phyloP scores from a whole-genome alignment of 2,113 vertebrate species.

The Hoplias malabaricus region DNA sequence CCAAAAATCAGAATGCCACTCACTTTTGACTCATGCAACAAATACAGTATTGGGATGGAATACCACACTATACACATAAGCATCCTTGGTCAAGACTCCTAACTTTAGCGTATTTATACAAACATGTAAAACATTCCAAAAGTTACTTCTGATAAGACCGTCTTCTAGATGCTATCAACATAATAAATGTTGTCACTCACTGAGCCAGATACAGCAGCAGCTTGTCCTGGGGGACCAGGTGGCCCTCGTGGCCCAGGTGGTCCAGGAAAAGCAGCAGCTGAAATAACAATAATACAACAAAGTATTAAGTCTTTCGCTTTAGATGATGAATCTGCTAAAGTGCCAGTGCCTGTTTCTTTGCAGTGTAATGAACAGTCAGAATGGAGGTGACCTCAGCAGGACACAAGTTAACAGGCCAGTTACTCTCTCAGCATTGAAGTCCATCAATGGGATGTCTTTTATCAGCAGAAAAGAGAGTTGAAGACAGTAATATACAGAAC shows the following conservation, averaged over 20 bases:
- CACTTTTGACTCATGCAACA: background rate
- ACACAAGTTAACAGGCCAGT: background rate
- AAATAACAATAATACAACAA: slow-evolving; percentile 46
- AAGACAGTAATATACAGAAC: background rate
- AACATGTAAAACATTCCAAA: too few species aligned
- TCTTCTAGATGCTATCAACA: too few species aligned
- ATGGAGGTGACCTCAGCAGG: background rate
- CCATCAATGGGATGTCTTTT: background rate
- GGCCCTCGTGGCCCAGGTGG: slow-evolving; percentile 87
- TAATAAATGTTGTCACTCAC: slow-evolving; percentile 69
- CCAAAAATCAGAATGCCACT: background rate
- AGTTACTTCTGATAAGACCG: too few species aligned
- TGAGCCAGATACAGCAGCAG: slow-evolving; percentile 69
- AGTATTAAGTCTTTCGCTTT: background rate
- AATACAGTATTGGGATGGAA: background rate
- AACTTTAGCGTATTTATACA: too few species aligned
- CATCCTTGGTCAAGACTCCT: too few species aligned
- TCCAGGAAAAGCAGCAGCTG: slow-evolving; percentile 79
- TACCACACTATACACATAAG: too few species aligned
- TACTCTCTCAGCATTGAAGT: background rate
- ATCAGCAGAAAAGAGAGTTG: background rate
- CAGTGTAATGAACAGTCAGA: background rate
- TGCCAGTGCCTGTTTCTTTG: background rate
- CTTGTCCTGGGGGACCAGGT: slow-evolving; percentile 83
- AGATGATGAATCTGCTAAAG: background rate